Conservation (phyloP, 2,888 invertebrate genomes). For the Rhagonycha lutea region DNA sequence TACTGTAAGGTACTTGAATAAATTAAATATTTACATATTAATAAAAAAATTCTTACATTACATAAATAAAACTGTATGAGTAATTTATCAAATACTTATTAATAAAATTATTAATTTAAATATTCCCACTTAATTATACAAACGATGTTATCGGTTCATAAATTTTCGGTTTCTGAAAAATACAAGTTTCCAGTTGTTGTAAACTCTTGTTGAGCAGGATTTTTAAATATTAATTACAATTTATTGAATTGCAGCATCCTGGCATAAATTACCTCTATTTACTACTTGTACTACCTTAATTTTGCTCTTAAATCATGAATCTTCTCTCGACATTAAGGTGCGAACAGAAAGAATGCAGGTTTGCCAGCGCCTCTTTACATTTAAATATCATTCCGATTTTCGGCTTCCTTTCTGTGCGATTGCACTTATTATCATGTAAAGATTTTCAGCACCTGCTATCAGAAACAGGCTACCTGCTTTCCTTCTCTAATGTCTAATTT, state of each 20-base stretch:
- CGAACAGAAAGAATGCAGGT: too few species aligned
- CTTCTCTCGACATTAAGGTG: too few species aligned
- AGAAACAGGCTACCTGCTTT: too few species aligned
- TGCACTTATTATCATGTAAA: too few species aligned
- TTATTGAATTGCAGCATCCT: neutral
- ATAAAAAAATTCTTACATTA: neutral
- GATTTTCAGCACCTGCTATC: too few species aligned
- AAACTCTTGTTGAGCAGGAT: neutral
- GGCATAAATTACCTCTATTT: too few species aligned
- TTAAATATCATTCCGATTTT: too few species aligned
- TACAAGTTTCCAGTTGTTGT: neutral
- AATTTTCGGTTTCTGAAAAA: neutral
- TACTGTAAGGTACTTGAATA: neutral
- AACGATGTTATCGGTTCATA: neutral
- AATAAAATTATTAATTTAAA: neutral
- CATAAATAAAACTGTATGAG: neutral
- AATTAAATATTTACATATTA: neutral
- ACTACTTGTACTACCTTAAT: too few species aligned
- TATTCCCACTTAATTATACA: neutral
- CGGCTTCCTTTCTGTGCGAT: too few species aligned
- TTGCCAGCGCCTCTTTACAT: too few species aligned
- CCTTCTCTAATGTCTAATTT: too few species aligned
- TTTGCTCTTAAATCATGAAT: too few species aligned
- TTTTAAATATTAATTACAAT: neutral
- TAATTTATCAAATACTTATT: neutral